Evolutionary conservation across 2,113 vertebrate species (phyloP).

Genomic region (Perccottus glenii): DNA sequence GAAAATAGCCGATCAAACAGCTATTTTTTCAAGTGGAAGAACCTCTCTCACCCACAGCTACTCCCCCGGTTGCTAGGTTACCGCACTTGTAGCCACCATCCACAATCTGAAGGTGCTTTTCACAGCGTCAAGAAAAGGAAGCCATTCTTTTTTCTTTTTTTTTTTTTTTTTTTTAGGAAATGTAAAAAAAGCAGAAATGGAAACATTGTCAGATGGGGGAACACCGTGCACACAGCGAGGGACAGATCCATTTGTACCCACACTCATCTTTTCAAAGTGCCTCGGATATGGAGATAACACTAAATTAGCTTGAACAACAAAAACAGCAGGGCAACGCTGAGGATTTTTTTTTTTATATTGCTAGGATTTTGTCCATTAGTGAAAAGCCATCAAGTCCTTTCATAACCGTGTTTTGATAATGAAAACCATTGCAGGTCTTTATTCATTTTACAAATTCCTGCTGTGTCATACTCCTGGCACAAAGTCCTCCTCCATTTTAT

Average conservation of each 20-base stretch:
- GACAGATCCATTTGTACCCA: slow-evolving; percentile 56
- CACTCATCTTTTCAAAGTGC: slow-evolving; percentile 47
- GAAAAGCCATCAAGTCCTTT: not conserved
- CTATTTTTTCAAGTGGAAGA: slow-evolving; percentile 66
- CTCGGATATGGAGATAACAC: slow-evolving; percentile 49
- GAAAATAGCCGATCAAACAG: slow-evolving; percentile 79
- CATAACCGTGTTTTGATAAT: not conserved
- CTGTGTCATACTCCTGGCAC: slow-evolving; percentile 20
- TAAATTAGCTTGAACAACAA: slow-evolving; percentile 54
- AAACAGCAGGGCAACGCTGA: slow-evolving; percentile 39
- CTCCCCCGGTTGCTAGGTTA: slow-evolving; percentile 81
- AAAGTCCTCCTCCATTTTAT: slow-evolving; percentile 19
- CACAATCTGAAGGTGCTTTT: slow-evolving; percentile 67
- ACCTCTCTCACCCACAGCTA: slow-evolving; percentile 58
- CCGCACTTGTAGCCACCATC: slow-evolving; percentile 73
- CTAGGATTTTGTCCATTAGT: not conserved
- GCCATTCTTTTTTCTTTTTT: slow-evolving; percentile 3
- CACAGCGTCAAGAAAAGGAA: slow-evolving; percentile 52
- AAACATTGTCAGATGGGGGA: slow-evolving; percentile 65
- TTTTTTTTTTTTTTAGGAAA: slow-evolving; percentile 70
- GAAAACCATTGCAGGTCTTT: not conserved
- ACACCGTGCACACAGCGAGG: slow-evolving; percentile 41
- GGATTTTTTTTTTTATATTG: too few relatives aligned
- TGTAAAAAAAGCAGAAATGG: slow-evolving; percentile 68
- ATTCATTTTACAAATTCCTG: not conserved